A percentile compares a stretch with the other conserved stretches of the same genome.
phyloP scores from a whole-genome alignment of 1,140 invertebrate species.

The Cotesia typhae region DNA sequence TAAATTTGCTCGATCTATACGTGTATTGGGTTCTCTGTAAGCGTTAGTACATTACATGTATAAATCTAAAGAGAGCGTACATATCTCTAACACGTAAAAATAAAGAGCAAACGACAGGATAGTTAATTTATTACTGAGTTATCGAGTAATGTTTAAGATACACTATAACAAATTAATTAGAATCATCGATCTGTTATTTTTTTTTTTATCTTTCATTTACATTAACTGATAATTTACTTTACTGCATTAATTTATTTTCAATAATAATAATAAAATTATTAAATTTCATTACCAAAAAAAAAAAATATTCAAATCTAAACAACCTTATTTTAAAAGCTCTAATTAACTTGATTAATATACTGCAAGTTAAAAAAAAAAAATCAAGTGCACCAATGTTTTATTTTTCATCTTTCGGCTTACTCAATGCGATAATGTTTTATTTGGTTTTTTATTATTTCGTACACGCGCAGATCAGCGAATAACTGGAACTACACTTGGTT shows the following conservation, averaged over 20 bases:
- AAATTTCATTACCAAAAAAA: no score
- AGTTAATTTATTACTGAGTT: slow-evolving; percentile 13
- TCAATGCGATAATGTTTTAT: slow-evolving; percentile 4
- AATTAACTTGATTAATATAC: no score
- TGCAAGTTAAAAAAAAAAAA: no score
- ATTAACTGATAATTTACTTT: no score
- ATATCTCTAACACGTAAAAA: slow-evolving; percentile 11
- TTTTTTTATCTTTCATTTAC: no score
- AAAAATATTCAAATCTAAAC: no score
- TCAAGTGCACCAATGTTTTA: no score
- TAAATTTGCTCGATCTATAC: background rate
- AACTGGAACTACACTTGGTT: slow-evolving; percentile 6
- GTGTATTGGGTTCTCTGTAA: no score
- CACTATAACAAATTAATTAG: slow-evolving; percentile 11
- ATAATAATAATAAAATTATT: no score
- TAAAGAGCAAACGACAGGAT: background rate
- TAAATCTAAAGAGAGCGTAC: background rate
- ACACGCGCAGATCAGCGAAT: background rate
- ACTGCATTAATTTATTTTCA: no score
- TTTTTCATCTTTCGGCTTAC: background rate
- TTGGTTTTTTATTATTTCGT: slow-evolving; percentile 7
- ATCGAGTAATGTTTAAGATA: slow-evolving; percentile 7
- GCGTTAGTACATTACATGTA: no score
- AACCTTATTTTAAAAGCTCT: no score
- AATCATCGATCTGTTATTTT: background rate